Evolutionary conservation across 2,113 vertebrate species (phyloP), one percentile per base, ranked within the genome.

Genomic region (Platichthys flesus): DNA sequence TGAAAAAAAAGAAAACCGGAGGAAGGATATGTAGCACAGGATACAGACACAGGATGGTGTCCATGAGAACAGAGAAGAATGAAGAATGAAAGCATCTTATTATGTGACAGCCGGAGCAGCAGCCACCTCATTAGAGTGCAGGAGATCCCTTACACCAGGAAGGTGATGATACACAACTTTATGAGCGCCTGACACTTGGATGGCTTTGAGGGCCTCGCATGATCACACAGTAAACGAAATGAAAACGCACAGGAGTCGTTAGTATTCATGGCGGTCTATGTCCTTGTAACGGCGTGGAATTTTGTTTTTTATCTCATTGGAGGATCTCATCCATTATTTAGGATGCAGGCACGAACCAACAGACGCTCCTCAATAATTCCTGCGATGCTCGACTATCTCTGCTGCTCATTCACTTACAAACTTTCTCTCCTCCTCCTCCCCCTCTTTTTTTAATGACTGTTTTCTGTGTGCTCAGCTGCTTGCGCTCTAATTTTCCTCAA

Each of bases 301-400:
- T 87, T 89, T 71, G 76, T 45, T 82, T 67, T 90, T 90, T 91
- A 91, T 93, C 89, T 92, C 81, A 88, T 84, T 67, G 79, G 79
- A 92, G 74, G 79, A 92, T 91, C 91, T 93, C 91, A 91, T 92
- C 85, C 88, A 91, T 93, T 92, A 91, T 94, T 94, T 87, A 93
- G 88, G 78, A 86, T 74, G 83, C 78, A 76, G 76, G 71, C 73
- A 45, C 78, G 73, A 87, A 79, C 81, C 58, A 71, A 84, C 79
- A 84, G 79, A 81, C 66, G 59, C 82, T 81, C 76, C 85, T 88
- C 77, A 88, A 88, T 90, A 90, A 92, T 88, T 90, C 89, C 83
- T 76, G 72, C 64, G 76, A 77, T 82, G 79, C 70, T 75, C 3
- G 3, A 26, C 69, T 67, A 54, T 58, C 74, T 88, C 77, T 81